phyloP scores from a whole-genome alignment of 2,113 vertebrate species.

The Spea multiplicata region DNA sequence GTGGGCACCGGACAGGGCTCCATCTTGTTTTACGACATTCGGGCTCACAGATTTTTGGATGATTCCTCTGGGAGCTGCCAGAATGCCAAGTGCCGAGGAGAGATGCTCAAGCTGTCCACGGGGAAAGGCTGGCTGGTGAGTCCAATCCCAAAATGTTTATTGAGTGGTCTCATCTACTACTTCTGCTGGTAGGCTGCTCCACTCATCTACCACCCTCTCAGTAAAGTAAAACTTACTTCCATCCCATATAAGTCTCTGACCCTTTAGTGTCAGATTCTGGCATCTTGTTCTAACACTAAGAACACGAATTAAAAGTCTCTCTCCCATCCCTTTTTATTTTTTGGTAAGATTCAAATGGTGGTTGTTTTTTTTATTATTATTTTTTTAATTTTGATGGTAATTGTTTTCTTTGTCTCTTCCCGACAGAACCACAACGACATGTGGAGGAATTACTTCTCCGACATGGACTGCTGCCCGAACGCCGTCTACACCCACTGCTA shows the following conservation, averaged over 20 bases:
- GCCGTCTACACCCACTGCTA: conserved; percentile 99
- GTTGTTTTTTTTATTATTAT: too few relatives aligned
- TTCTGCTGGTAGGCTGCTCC: too few relatives aligned
- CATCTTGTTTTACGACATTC: conserved; percentile 92
- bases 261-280: too few relatives aligned
- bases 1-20: conserved; percentile 96
- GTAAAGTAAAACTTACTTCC: too few relatives aligned
- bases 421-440: conserved; percentile 93
- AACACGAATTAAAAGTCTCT: too few relatives aligned
- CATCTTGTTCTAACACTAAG: too few relatives aligned
- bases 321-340: too few relatives aligned
- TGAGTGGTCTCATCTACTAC: too few relatives aligned
- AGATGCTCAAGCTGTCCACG: conserved; percentile 88
- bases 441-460: conserved; percentile 98
- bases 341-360: too few relatives aligned
- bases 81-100: conserved; percentile 76
- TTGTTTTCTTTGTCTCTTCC: conserved; percentile 3
- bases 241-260: too few relatives aligned
- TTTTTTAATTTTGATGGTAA: too few relatives aligned
- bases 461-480: conserved; percentile 93
- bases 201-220: too few relatives aligned
- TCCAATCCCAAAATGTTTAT: background rate
- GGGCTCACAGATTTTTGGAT: conserved; percentile 91
- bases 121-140: conserved; percentile 97
- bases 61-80: conserved; percentile 66